Evolutionary conservation across 2,888 invertebrate species (phyloP).

Genomic region (Acrobasis suavella): DNA sequence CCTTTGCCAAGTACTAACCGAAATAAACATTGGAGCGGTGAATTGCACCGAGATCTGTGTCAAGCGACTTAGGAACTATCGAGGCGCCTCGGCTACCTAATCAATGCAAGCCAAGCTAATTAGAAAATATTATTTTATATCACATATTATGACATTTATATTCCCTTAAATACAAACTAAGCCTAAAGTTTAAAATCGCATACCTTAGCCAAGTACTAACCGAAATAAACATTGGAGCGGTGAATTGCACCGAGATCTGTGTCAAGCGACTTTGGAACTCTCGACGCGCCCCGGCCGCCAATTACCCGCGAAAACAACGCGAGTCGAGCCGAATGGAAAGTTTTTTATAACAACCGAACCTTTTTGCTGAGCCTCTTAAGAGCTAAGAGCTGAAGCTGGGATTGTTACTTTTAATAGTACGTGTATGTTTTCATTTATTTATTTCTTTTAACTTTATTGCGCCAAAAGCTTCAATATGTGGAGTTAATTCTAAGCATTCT

Average conservation of each 20-base stretch:
- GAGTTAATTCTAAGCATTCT: too few species aligned
- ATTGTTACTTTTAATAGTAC: conserved; percentile 11
- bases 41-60: too few species aligned
- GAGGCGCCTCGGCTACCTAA: too few species aligned
- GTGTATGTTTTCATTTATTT: not conserved
- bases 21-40: too few species aligned
- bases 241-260: conserved; percentile 46
- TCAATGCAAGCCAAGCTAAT: too few species aligned
- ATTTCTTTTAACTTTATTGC: too few species aligned
- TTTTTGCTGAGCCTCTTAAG: conserved; percentile 21
- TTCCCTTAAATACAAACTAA: not conserved
- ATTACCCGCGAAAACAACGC: conserved; percentile 50
- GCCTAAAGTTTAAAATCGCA: conserved; percentile 1
- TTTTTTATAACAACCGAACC: conserved; percentile 28
- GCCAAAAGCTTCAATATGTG: too few species aligned
- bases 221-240: conserved; percentile 35
- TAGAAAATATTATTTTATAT: too few species aligned
- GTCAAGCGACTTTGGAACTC: conserved; percentile 53
- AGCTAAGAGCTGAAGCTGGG: conserved; percentile 2
- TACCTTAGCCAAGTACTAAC: conserved; percentile 22
- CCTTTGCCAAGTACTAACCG: conserved; percentile 11
- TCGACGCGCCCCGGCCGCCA: conserved; percentile 44
- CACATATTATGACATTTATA: too few species aligned
- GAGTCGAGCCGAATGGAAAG: conserved; percentile 28
- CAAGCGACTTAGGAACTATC: too few species aligned